Conservation (phyloP, 1,140 invertebrate genomes). For the Brachionus asplanchnoidis region DNA sequence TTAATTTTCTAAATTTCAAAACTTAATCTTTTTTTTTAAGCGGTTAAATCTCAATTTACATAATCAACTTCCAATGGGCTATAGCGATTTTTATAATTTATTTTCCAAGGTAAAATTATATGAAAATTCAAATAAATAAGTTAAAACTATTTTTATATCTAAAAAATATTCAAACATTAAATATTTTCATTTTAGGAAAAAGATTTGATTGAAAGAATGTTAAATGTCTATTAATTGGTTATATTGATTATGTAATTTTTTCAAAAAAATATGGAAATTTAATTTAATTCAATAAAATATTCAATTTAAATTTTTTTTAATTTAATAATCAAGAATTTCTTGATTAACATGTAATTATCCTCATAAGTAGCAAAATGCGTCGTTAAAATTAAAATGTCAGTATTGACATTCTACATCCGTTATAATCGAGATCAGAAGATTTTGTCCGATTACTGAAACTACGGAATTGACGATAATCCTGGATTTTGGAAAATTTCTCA, state of each 20-base stretch:
- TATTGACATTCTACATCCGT: too few relatives aligned
- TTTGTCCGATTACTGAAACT: too few relatives aligned
- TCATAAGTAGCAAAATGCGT: too few relatives aligned
- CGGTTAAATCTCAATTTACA: neutral
- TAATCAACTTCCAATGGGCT: neutral
- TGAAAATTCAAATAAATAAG: neutral
- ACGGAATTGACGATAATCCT: too few relatives aligned
- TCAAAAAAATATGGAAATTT: too few relatives aligned
- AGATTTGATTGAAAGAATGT: conserved; percentile 14
- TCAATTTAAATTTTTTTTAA: neutral
- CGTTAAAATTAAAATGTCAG: too few relatives aligned
- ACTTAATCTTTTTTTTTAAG: neutral
- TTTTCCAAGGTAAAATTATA: conserved; percentile 5
- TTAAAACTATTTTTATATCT: neutral
- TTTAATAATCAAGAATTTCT: neutral
- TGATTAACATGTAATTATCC: too few relatives aligned
- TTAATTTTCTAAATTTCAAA: neutral
- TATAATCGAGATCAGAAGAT: too few relatives aligned
- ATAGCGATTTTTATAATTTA: conserved; percentile 19
- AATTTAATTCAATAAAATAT: neutral
- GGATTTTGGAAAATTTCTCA: too few relatives aligned
- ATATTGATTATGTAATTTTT: too few relatives aligned
- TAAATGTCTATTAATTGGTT: neutral
- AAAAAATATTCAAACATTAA: neutral
- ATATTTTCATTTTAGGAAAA: neutral